These are phyloP conservation scores for Lota lota DNA, from an alignment of 2,113 vertebrate species.

Conservation along the genomic window DNA sequence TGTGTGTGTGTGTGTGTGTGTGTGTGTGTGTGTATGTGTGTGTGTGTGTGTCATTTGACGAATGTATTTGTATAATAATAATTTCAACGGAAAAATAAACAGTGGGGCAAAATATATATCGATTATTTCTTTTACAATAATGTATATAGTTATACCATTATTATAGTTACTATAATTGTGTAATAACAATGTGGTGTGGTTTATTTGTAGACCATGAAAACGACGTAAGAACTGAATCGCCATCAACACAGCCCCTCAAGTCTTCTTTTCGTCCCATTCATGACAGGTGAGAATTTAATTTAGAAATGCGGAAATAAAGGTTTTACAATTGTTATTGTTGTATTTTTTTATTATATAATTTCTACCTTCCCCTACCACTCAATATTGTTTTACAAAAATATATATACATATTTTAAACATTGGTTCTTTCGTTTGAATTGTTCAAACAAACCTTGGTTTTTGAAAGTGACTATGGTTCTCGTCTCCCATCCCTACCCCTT, in stretches of 20 bases:
- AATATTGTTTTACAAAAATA: not conserved
- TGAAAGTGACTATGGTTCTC: constrained; percentile 67
- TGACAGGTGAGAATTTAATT: constrained; percentile 82
- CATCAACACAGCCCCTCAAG: constrained; percentile 83
- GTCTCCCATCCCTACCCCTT: constrained; percentile 61
- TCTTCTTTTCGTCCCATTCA: constrained; percentile 91
- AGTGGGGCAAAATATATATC: not conserved
- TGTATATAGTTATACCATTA: not conserved
- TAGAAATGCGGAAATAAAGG: not conserved
- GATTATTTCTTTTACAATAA: not conserved
- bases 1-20: no score
- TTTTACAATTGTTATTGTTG: no score
- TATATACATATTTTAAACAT: not conserved
- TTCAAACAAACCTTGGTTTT: constrained; percentile 29
- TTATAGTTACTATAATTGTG: not conserved
- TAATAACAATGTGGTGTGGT: not conserved
- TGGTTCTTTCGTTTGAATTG: not conserved
- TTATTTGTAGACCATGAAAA: constrained; percentile 84
- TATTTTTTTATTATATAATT: no score
- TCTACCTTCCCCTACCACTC: no score
- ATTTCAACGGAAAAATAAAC: not conserved
- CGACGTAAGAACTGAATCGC: constrained; percentile 83
- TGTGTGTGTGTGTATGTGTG: no score
- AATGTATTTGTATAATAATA: not conserved
- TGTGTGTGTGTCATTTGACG: not conserved